Percentiles rank a stretch among this genome's conserved stretches.
These are phyloP conservation scores for Scaptomyza tumidula DNA, from an alignment of 2,888 invertebrate genomes.

Conservation along the genomic window DNA sequence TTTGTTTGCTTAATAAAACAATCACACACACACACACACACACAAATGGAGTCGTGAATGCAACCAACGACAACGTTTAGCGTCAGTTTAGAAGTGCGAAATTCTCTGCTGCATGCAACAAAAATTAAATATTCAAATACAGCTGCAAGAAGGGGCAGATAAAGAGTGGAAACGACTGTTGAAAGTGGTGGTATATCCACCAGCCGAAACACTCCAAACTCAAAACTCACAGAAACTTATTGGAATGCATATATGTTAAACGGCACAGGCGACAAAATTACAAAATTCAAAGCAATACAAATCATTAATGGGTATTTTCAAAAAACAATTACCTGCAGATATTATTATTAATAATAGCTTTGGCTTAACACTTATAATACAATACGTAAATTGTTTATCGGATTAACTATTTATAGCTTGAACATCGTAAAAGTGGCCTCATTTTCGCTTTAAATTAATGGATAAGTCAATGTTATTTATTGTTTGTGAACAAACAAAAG, in stretches of 20 bases:
- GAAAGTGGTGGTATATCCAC: background rate
- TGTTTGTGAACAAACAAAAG: too few relatives aligned
- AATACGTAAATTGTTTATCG: background rate
- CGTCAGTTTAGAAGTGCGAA: slow-evolving; percentile 71
- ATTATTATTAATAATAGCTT: background rate
- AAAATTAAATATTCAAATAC: slow-evolving; percentile 79
- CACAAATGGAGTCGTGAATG: slow-evolving; percentile 5
- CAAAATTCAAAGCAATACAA: slow-evolving; percentile 4
- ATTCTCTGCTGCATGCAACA: slow-evolving; percentile 68
- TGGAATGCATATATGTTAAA: slow-evolving; percentile 34
- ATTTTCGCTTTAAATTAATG: too few relatives aligned
- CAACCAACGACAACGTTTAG: slow-evolving; percentile 57
- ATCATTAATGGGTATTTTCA: background rate
- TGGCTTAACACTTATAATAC: too few relatives aligned
- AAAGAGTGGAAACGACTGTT: background rate
- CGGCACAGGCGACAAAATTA: slow-evolving; percentile 50
- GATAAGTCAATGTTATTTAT: too few relatives aligned
- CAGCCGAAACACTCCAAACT: slow-evolving; percentile 62
- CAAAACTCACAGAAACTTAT: slow-evolving; percentile 27
- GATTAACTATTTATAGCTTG: background rate
- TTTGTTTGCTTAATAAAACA: slow-evolving; percentile 67
- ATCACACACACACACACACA: slow-evolving; percentile 33
- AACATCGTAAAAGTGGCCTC: too few relatives aligned
- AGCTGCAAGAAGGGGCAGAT: slow-evolving; percentile 13
- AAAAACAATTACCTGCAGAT: background rate